Percentiles rank a stretch among this genome's conserved stretches.
phyloP scores from a whole-genome alignment of 1,140 invertebrate genomes.

The Heliothis subflexa region DNA sequence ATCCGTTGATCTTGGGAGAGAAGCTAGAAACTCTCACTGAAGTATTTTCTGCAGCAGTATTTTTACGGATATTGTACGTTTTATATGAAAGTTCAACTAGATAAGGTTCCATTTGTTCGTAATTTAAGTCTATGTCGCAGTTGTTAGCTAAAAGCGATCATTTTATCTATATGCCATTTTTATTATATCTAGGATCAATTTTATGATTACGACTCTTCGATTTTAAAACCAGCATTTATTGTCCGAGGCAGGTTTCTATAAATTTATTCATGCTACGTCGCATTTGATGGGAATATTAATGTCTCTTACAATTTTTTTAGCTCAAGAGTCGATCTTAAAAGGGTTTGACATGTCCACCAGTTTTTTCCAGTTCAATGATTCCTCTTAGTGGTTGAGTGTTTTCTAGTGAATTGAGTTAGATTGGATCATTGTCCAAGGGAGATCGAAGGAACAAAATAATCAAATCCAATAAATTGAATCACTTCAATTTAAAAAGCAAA shows the following conservation, averaged over 20 bases:
- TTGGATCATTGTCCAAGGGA: slow-evolving; percentile 20
- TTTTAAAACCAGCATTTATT: slow-evolving; percentile 25
- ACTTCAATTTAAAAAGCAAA: slow-evolving; percentile 40
- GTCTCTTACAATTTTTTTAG: slow-evolving; percentile 29
- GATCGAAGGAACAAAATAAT: slow-evolving; percentile 44
- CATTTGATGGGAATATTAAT: slow-evolving; percentile 23
- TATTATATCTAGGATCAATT: slow-evolving; percentile 20
- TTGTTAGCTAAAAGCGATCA: slow-evolving; percentile 36
- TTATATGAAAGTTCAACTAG: too few species aligned
- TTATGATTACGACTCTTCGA: slow-evolving; percentile 38
- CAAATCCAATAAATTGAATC: slow-evolving; percentile 49
- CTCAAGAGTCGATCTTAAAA: neutral
- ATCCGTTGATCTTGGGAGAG: slow-evolving; percentile 36
- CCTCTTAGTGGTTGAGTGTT: neutral
- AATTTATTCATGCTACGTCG: slow-evolving; percentile 22
- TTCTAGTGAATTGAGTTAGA: slow-evolving; percentile 5
- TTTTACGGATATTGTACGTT: too few species aligned
- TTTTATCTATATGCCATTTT: slow-evolving; percentile 22
- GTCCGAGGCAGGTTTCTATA: neutral
- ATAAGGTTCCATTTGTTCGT: neutral
- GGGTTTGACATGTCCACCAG: slow-evolving; percentile 22
- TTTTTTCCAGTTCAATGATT: slow-evolving; percentile 11
- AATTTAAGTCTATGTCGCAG: slow-evolving; percentile 7
- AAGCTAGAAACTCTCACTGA: slow-evolving; percentile 12
- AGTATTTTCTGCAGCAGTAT: slow-evolving; percentile 2